Percentiles rank a stretch among this genome's conserved stretches.
These are phyloP conservation scores for Adelges cooleyi DNA, from an alignment of 1,140 invertebrate species.

Conservation along the genomic window DNA sequence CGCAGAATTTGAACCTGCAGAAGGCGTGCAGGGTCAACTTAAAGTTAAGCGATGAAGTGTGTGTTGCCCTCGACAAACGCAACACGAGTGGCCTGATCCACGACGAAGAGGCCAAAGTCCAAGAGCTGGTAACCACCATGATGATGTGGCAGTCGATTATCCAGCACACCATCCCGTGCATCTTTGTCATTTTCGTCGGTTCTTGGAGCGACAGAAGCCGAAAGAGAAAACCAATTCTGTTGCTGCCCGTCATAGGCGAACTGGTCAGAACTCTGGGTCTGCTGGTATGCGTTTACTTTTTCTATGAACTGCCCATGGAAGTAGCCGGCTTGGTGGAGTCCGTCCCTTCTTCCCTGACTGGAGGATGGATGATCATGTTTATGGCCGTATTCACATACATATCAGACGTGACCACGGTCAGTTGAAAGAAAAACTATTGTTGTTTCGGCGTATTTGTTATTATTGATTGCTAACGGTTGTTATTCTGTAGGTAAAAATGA, in stretches of 20 bases:
- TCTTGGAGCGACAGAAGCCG: conserved; percentile 42
- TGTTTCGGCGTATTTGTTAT: neutral
- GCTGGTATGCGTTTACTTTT: conserved; percentile 65
- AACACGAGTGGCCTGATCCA: conserved; percentile 58
- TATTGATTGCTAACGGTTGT: neutral
- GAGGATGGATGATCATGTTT: conserved; percentile 77
- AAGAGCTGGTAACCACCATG: conserved; percentile 62
- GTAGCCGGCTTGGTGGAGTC: conserved; percentile 60
- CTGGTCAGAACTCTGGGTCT: conserved; percentile 62
- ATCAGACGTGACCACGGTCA: conserved; percentile 66
- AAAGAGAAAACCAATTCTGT: conserved; percentile 68
- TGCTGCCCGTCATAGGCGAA: conserved; percentile 68
- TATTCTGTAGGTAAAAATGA: conserved; percentile 45
- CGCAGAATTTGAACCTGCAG: conserved; percentile 69
- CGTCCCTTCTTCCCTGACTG: conserved; percentile 63
- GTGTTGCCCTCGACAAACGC: conserved; percentile 54
- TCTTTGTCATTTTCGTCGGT: conserved; percentile 65
- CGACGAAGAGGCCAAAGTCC: conserved; percentile 54
- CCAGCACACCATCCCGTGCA: conserved; percentile 58
- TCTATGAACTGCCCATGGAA: conserved; percentile 53
- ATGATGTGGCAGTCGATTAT: conserved; percentile 68
- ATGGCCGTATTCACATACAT: conserved; percentile 85
- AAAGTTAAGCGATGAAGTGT: conserved; percentile 54
- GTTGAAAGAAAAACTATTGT: conserved; percentile 44
- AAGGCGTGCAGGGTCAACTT: conserved; percentile 74